Conservation (phyloP, 2,797 vertebrate species). For the Sebastes matsubarae region DNA sequence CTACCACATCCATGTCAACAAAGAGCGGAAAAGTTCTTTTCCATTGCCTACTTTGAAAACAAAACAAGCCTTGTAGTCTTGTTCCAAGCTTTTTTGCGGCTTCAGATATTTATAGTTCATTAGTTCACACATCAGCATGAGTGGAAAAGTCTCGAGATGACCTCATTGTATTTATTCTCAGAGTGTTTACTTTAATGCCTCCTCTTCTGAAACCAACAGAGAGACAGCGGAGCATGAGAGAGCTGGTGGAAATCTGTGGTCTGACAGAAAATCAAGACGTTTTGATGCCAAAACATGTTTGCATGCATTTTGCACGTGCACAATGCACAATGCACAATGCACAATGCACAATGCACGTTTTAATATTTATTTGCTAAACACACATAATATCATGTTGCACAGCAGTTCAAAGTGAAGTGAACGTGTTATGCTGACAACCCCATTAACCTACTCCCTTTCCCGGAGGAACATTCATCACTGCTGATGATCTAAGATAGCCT, state of each 20-base stretch:
- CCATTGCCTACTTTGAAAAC: constrained; percentile 30
- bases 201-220: not conserved
- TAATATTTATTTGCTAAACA: constrained; percentile 11
- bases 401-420: not conserved
- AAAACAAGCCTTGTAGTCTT: constrained; percentile 22
- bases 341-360: not conserved
- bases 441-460: constrained; percentile 54
- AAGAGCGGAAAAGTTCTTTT: constrained; percentile 45
- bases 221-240: not conserved
- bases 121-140: constrained; percentile 36
- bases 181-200: constrained; percentile 21
- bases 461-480: constrained; percentile 47
- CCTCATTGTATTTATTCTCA: constrained; percentile 30
- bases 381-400: constrained; percentile 18
- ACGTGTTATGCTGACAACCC: constrained; percentile 31
- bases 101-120: constrained; percentile 55
- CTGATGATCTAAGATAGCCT: constrained; percentile 29
- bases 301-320: too few relatives aligned
- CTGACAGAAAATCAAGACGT: constrained; percentile 28
- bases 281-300: not conserved
- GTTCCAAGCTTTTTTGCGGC: not conserved
- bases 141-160: constrained; percentile 49
- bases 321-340: not conserved
- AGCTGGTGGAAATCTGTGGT: constrained; percentile 15
- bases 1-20: constrained; percentile 20